A percentile compares a stretch with the other conserved stretches of the same genome.
These are phyloP conservation scores for Chamaea fasciata DNA, from an alignment of 2,113 vertebrate species.

Conservation along the genomic window DNA sequence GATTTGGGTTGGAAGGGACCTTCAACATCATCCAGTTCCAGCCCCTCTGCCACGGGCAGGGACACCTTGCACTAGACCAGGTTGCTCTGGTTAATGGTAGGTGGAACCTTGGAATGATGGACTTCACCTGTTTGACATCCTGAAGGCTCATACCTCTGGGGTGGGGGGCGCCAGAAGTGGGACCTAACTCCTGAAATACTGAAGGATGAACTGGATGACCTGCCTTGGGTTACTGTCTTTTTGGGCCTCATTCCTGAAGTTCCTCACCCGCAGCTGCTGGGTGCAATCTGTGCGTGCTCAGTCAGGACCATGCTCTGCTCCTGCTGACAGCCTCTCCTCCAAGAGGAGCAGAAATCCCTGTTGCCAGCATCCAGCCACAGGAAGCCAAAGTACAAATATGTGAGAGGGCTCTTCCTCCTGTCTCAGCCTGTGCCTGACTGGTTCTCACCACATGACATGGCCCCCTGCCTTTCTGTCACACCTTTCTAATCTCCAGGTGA, in stretches of 20 bases:
- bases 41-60: background rate
- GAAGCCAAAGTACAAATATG: fast-evolving
- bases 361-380: fast-evolving
- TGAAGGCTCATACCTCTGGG: background rate
- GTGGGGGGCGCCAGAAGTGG: background rate
- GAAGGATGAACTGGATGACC: background rate
- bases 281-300: background rate
- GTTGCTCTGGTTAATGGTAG: background rate
- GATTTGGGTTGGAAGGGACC: background rate
- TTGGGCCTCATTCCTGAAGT: background rate
- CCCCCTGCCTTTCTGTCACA: background rate
- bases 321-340: background rate
- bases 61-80: background rate
- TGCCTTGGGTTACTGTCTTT: background rate
- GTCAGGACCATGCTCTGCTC: background rate
- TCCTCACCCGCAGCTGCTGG: background rate
- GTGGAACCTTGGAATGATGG: background rate
- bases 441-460: background rate
- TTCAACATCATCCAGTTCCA: background rate
- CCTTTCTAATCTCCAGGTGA: background rate
- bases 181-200: background rate
- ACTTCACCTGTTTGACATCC: background rate
- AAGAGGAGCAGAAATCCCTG: background rate
- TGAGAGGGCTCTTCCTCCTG: background rate
- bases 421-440: background rate